Evolutionary conservation across 2,888 invertebrate species (phyloP).

Genomic region (Horisme vitalbata): DNA sequence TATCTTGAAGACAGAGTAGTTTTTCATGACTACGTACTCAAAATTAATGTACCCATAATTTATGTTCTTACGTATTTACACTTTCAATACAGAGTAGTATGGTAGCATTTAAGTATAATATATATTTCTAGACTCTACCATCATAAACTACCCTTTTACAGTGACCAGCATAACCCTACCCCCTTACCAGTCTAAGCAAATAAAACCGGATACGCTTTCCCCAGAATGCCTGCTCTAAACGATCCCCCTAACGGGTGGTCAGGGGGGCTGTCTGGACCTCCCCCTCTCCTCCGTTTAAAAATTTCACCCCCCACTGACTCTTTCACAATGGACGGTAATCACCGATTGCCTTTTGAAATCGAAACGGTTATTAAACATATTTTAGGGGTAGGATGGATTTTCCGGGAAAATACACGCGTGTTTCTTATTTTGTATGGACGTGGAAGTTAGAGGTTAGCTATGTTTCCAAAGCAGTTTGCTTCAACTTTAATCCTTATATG

Average conservation of each 20-base stretch:
- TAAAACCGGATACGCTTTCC: slow-evolving; percentile 54
- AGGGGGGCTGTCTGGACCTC: slow-evolving; percentile 32
- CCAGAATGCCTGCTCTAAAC: slow-evolving; percentile 42
- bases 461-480: too few relatives aligned
- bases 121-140: too few relatives aligned
- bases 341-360: slow-evolving; percentile 80
- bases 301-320: slow-evolving; percentile 76
- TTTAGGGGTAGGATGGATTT: slow-evolving; percentile 24
- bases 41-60: too few relatives aligned
- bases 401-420: slow-evolving; percentile 5
- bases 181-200: slow-evolving; percentile 35
- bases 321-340: slow-evolving; percentile 74
- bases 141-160: neutral
- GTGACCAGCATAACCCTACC: slow-evolving; percentile 1
- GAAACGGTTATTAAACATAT: slow-evolving; percentile 74
- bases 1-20: too few relatives aligned
- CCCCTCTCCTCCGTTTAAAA: slow-evolving; percentile 65
- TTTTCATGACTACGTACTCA: too few relatives aligned
- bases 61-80: too few relatives aligned
- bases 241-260: slow-evolving; percentile 31
- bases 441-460: too few relatives aligned
- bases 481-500: too few relatives aligned
- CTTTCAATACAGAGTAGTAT: too few relatives aligned
- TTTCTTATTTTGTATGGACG: too few relatives aligned
- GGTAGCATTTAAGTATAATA: too few relatives aligned